phyloP scores from a whole-genome alignment of 1,140 invertebrate species.

The Drosophila grimshawi region DNA sequence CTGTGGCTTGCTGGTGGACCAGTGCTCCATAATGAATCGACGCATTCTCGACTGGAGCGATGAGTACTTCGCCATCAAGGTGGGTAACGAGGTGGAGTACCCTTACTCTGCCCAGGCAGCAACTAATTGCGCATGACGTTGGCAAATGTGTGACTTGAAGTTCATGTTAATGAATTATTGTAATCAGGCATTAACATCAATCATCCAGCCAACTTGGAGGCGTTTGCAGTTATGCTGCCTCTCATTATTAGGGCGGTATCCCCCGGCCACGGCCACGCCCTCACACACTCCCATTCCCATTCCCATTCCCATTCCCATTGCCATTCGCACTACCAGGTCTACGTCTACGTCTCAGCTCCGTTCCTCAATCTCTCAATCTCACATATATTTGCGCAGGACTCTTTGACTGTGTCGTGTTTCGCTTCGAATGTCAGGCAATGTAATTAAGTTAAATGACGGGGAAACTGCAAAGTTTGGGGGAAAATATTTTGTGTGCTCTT shows the following conservation, averaged over 20 bases:
- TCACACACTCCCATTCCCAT: too few species aligned
- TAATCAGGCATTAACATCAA: constrained; percentile 72
- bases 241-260: constrained; percentile 13
- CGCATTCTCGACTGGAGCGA: constrained; percentile 89
- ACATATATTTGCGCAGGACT: constrained; percentile 30
- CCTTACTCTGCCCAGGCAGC: constrained; percentile 1
- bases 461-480: constrained; percentile 76
- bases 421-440: constrained; percentile 71
- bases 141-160: constrained; percentile 34
- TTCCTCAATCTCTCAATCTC: constrained; percentile 12
- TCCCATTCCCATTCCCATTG: too few species aligned
- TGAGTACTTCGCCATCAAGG: constrained; percentile 93
- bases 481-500: constrained; percentile 49
- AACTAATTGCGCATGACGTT: constrained; percentile 28
- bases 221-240: constrained; percentile 17
- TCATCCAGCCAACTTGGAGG: constrained; percentile 46
- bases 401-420: constrained; percentile 49
- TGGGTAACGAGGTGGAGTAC: constrained; percentile 76
- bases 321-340: not conserved
- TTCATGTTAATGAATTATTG: constrained; percentile 71
- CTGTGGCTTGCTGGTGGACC: constrained; percentile 92
- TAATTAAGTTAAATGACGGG: constrained; percentile 81
- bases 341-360: not conserved
- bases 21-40: constrained; percentile 93
- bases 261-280: not conserved